Conservation (phyloP, 2,113 vertebrate genomes). For the Microcebus griseorufus region DNA sequence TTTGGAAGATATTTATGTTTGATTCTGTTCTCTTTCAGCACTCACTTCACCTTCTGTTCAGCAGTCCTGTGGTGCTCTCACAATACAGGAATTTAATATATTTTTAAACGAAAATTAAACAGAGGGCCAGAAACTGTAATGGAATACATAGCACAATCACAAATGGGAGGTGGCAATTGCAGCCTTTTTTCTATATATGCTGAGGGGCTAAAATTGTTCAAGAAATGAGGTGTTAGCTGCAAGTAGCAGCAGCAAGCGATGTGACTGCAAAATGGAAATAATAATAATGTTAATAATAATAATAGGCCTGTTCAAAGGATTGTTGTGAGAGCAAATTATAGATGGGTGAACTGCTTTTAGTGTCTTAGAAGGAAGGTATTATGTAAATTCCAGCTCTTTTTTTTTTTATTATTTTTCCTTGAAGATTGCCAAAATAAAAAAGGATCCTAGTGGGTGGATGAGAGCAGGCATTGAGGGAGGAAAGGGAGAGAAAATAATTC, state of each 20-base stretch:
- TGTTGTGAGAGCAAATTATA: slow-evolving; percentile 72
- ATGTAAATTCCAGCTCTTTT: slow-evolving; percentile 70
- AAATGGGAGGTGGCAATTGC: neutral
- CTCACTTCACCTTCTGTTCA: slow-evolving; percentile 32
- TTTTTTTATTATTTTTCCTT: slow-evolving; percentile 72
- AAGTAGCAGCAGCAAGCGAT: slow-evolving; percentile 33
- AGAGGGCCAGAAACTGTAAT: slow-evolving; percentile 34
- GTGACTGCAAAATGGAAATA: slow-evolving; percentile 58
- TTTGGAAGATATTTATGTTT: slow-evolving; percentile 53
- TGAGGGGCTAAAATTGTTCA: neutral
- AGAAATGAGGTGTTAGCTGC: slow-evolving; percentile 46
- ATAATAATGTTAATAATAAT: slow-evolving; percentile 46
- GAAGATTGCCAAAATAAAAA: slow-evolving; percentile 63
- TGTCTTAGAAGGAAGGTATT: slow-evolving; percentile 67
- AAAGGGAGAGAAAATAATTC: slow-evolving; percentile 52
- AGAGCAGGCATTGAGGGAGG: slow-evolving; percentile 44
- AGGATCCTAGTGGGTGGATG: slow-evolving; percentile 67
- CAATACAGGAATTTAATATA: slow-evolving; percentile 30
- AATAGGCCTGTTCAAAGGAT: slow-evolving; percentile 47
- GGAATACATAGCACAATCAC: neutral
- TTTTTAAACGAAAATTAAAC: slow-evolving; percentile 56
- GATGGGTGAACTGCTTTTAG: slow-evolving; percentile 59
- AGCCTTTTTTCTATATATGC: slow-evolving; percentile 26
- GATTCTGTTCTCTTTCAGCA: slow-evolving; percentile 42
- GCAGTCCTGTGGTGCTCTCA: neutral